phyloP scores from a whole-genome alignment of 2,113 vertebrate genomes.

The Pterophyllum scalare region DNA sequence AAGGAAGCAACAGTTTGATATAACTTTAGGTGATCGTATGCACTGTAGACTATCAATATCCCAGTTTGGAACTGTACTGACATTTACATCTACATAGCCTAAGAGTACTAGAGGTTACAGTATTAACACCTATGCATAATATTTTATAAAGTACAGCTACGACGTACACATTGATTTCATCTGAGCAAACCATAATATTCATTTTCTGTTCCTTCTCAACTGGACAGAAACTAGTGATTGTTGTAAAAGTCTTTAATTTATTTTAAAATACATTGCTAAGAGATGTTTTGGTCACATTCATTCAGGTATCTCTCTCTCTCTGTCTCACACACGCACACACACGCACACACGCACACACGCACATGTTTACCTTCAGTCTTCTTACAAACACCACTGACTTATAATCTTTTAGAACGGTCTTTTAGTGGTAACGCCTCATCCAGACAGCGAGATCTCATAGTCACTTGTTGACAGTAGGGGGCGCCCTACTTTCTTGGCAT shows the following conservation, averaged over 20 bases:
- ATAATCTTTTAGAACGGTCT: slow-evolving; percentile 42
- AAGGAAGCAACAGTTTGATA: slow-evolving; percentile 43
- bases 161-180: slow-evolving; percentile 59
- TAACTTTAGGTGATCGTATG: slow-evolving; percentile 28
- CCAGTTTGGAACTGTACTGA: slow-evolving; percentile 33
- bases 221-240: slow-evolving; percentile 57
- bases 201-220: slow-evolving; percentile 29
- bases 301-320: slow-evolving; percentile 38
- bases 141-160: slow-evolving; percentile 78
- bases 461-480: slow-evolving; percentile 87
- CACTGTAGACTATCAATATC: slow-evolving; percentile 45
- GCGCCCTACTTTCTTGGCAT: slow-evolving; percentile 88
- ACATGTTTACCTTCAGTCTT: slow-evolving; percentile 28
- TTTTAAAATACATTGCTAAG: slow-evolving; percentile 65
- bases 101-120: slow-evolving; percentile 71
- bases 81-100: slow-evolving; percentile 68
- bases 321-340: slow-evolving; percentile 18
- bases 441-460: slow-evolving; percentile 95
- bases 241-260: slow-evolving; percentile 68
- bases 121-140: slow-evolving; percentile 68
- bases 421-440: slow-evolving; percentile 77
- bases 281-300: slow-evolving; percentile 62
- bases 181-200: slow-evolving; percentile 41
- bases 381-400: slow-evolving; percentile 38
- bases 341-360: slow-evolving; percentile 45